Percentiles rank a stretch among this genome's conserved stretches.
Evolutionary conservation across 2,113 vertebrate genomes (phyloP).

Genomic region (Chionodraco myersi): DNA sequence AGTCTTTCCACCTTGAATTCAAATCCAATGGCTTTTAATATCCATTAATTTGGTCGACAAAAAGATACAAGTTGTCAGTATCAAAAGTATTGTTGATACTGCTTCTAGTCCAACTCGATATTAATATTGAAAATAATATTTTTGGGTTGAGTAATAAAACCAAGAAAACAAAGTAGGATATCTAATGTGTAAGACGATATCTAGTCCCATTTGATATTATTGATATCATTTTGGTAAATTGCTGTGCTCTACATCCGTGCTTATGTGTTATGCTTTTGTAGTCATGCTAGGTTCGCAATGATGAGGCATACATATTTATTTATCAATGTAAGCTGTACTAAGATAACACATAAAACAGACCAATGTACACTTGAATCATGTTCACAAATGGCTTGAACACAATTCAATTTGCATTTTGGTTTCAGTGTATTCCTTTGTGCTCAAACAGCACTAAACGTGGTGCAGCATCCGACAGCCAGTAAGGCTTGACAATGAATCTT

Average conservation of each 20-base stretch:
- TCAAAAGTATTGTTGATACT: too few relatives aligned
- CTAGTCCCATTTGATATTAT: too few relatives aligned
- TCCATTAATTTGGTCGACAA: too few relatives aligned
- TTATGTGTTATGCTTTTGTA: not conserved
- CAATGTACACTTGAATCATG: not conserved
- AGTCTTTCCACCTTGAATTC: too few relatives aligned
- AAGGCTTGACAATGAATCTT: not conserved
- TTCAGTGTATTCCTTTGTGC: not conserved
- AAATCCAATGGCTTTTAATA: not conserved
- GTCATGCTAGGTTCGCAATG: not conserved
- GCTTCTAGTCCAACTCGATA: too few relatives aligned
- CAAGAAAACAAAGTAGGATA: too few relatives aligned
- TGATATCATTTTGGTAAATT: too few relatives aligned
- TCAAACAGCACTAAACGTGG: not conserved
- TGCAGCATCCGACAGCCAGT: not conserved
- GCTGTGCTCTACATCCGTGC: too few relatives aligned
- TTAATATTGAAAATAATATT: too few relatives aligned
- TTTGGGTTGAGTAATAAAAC: too few relatives aligned
- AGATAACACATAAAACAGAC: not conserved
- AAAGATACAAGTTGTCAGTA: not conserved
- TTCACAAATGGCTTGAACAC: not conserved
- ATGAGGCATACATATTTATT: not conserved
- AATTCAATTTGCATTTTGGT: not conserved
- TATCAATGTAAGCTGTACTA: not conserved
- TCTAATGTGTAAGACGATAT: too few relatives aligned